A percentile compares a stretch with the other conserved stretches of the same genome.
Evolutionary conservation across 2,797 vertebrate species (phyloP).

Genomic region (Leptodactylus fallax): DNA sequence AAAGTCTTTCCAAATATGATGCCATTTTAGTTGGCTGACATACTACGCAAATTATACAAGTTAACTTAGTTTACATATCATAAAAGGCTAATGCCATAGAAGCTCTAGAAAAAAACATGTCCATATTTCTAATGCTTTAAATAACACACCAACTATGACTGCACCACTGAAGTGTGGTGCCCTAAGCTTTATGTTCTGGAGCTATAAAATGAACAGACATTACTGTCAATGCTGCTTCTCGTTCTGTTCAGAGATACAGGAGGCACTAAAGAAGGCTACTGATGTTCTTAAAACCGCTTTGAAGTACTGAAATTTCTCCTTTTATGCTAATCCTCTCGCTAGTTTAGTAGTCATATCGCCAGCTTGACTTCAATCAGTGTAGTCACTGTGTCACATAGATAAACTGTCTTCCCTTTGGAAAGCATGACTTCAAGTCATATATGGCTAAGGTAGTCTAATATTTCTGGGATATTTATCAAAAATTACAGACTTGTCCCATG

Average conservation of each 20-base stretch:
- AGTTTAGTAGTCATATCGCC: background rate
- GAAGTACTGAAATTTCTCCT: constrained; percentile 43
- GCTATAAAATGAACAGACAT: constrained; percentile 41
- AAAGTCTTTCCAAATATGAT: constrained; percentile 49
- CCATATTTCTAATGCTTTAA: constrained; percentile 41
- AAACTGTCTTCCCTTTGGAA: background rate
- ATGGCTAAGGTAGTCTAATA: background rate
- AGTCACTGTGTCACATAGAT: background rate
- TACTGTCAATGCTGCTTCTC: constrained; percentile 44
- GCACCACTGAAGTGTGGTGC: background rate
- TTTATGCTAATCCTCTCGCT: background rate
- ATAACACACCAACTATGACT: background rate
- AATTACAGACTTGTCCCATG: background rate
- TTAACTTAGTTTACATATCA: constrained; percentile 15
- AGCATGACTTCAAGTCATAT: background rate
- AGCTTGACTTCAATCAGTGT: constrained; percentile 7
- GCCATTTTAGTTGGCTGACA: background rate
- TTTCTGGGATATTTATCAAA: background rate
- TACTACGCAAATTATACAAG: background rate
- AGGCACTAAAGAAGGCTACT: constrained; percentile 43
- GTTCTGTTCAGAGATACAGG: constrained; percentile 26
- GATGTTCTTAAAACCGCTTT: constrained; percentile 46
- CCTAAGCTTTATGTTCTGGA: constrained; percentile 35
- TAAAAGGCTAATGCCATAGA: background rate
- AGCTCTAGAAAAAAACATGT: constrained; percentile 2